phyloP scores from a whole-genome alignment of 2,797 vertebrate genomes.

The Gadopsis marmoratus region DNA sequence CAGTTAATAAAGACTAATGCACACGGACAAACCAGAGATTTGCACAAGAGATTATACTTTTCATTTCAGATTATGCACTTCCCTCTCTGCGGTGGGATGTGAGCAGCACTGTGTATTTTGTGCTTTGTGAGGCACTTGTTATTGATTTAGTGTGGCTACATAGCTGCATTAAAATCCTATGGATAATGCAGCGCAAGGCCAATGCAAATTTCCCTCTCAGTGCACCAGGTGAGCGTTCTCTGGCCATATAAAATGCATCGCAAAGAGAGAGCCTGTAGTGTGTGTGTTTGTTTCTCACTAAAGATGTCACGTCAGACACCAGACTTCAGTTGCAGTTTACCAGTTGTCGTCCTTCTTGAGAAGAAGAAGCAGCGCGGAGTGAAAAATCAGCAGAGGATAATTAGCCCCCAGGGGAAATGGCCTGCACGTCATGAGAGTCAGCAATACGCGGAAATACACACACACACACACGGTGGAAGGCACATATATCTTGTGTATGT shows the following conservation, averaged over 20 bases:
- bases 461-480: background rate
- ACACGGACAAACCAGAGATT: background rate
- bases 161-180: conserved; percentile 24
- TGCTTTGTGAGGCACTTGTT: conserved; percentile 7
- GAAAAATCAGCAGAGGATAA: conserved; percentile 52
- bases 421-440: conserved; percentile 24
- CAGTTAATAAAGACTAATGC: background rate
- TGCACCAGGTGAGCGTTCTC: conserved; percentile 33
- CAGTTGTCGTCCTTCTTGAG: conserved; percentile 33
- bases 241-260: conserved; percentile 15
- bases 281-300: background rate
- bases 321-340: conserved; percentile 30
- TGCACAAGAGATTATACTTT: background rate
- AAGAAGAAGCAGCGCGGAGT: conserved; percentile 25
- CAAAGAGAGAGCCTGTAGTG: background rate
- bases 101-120: conserved; percentile 11
- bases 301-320: conserved; percentile 16
- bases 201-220: conserved; percentile 4
- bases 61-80: background rate
- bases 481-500: background rate
- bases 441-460: conserved; percentile 2
- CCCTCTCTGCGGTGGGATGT: conserved; percentile 1
- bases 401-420: conserved; percentile 44
- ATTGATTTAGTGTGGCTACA: conserved; percentile 40
- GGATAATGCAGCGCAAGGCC: conserved; percentile 46